These are phyloP conservation scores for Channallabes apus DNA, from an alignment of 2,797 vertebrate genomes.

Conservation along the genomic window DNA sequence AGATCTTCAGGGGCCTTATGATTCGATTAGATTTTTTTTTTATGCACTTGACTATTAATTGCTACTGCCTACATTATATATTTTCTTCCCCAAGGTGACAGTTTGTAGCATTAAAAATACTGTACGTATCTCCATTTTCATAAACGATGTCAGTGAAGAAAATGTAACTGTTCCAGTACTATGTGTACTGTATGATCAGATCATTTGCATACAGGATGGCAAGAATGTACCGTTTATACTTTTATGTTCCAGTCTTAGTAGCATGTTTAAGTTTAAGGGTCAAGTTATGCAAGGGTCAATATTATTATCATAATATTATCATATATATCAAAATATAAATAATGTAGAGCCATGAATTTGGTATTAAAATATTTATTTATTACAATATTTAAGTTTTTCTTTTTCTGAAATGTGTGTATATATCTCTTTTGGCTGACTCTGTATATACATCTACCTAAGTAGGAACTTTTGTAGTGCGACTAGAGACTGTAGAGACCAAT, in stretches of 20 bases:
- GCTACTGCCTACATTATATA: neutral
- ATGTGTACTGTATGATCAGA: neutral
- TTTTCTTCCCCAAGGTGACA: neutral
- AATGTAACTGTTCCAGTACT: neutral
- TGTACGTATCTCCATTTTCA: neutral
- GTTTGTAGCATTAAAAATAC: neutral
- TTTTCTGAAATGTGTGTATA: too few species aligned
- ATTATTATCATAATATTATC: too few species aligned
- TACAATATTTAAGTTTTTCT: too few species aligned
- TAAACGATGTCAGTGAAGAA: neutral
- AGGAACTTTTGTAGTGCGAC: too few species aligned
- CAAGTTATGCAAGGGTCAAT: neutral
- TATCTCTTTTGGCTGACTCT: too few species aligned
- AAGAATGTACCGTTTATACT: neutral
- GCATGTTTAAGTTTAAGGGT: neutral
- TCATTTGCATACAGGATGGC: neutral
- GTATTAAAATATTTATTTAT: too few species aligned
- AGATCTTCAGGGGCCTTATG: neutral
- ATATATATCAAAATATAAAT: too few species aligned
- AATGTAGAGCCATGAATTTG: too few species aligned
- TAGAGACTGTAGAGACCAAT: too few species aligned
- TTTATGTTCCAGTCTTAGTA: neutral
- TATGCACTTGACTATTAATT: slow-evolving; percentile 11
- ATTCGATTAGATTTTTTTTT: neutral
- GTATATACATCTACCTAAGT: too few species aligned